Base-by-base conservation (phyloP, 2,113 vertebrate species). In the Bufo bufo region DNA sequence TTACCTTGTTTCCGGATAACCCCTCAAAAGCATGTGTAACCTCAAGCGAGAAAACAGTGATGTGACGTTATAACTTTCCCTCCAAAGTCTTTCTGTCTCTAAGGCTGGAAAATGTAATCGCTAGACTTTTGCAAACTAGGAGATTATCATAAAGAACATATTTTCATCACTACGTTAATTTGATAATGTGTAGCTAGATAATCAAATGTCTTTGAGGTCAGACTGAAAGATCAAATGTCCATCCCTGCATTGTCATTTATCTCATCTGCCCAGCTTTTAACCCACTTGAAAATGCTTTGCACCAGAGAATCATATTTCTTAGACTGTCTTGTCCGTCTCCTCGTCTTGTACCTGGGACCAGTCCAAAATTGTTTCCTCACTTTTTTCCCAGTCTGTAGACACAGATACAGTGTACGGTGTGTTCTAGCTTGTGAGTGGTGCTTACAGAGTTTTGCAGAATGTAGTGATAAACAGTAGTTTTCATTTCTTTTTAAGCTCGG, bases 241-340 rank as follows among this genome's bases (percentile, higher is more conserved):
- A 75, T 47, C 72, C 45, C 72, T 54, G 61, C 23, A 49, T 77
- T 85, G 71, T 85, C 20, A 75, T 61, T 47, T 77, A 20, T 6
- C n/a, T 3, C 54, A 52, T 5, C 49, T 58, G 84, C 54, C 84
- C 54, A 85, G 56, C 43, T 71, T 85, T 58, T 14, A 43, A 49
- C 72, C 71, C 54, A 85, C 84, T 85, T 85, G 54, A 85, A 33
- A 77, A 77, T 58, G 59, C 54, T 85, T 85, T 61, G 84, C 33
- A 11, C 50, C 43, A 61, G 17, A 61, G 84, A 85, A 77, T 85
- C 72, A 49, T 5, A 20, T 77, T 77, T 77, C 72, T 77, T 19
- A 77, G 72, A 77, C 72, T 19, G 74, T 52, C 74, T 77, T 77
- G 47, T 52, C 6, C 47, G 52, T 49, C 74, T 12, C 52, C 52